Percentiles rank a stretch among this genome's conserved stretches.
These are phyloP conservation scores for Cataglyphis rosenhaueri DNA, from an alignment of 2,888 invertebrate species.

Conservation along the genomic window DNA sequence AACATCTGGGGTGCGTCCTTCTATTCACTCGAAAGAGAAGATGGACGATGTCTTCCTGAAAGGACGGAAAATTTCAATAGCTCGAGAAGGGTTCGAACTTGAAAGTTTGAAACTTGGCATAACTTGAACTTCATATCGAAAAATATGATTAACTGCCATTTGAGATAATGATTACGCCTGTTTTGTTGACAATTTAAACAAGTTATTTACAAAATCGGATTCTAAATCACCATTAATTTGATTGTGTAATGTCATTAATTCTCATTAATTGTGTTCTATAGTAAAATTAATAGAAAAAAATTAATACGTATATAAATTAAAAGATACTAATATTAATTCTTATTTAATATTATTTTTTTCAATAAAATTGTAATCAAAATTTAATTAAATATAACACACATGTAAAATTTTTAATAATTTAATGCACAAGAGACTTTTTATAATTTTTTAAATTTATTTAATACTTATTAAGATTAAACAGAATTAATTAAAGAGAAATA, in stretches of 20 bases:
- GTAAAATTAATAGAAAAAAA: not conserved
- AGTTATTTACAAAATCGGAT: conserved; percentile 18
- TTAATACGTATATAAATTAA: not conserved
- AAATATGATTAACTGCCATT: conserved; percentile 23
- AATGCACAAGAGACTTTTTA: not conserved
- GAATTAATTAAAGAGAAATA: no score
- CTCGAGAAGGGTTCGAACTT: conserved; percentile 51
- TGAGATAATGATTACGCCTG: not conserved
- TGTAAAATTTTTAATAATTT: no score
- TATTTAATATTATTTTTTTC: no score
- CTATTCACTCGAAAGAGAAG: conserved; percentile 73
- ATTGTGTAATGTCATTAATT: not conserved
- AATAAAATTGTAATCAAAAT: no score
- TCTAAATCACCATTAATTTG: conserved; percentile 7
- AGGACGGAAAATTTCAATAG: conserved; percentile 80
- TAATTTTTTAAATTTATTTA: not conserved
- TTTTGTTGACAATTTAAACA: not conserved
- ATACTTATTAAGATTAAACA: not conserved
- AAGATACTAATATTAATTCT: not conserved
- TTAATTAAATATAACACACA: no score
- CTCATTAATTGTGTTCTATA: not conserved
- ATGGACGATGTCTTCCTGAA: conserved; percentile 80
- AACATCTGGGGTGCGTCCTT: conserved; percentile 66
- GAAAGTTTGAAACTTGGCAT: conserved; percentile 13
- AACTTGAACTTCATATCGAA: conserved; percentile 7